Evolutionary conservation across 2,888 invertebrate genomes (phyloP).

Genomic region (Dorcus hopei): DNA sequence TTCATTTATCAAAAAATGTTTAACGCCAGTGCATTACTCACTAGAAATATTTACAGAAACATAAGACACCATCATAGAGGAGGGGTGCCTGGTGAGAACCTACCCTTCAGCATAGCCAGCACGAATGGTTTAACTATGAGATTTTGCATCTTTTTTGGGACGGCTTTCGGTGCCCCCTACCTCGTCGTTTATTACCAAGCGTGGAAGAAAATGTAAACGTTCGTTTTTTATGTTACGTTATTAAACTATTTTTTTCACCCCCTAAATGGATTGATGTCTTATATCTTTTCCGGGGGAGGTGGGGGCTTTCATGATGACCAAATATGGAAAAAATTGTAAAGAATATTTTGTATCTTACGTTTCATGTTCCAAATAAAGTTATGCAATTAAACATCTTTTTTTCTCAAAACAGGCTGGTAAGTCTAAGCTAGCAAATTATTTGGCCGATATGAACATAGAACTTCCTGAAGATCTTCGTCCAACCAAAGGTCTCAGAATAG

Average conservation of each 20-base stretch:
- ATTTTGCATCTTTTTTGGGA: conserved; percentile 8
- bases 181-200: conserved; percentile 13
- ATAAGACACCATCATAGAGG: background rate
- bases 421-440: conserved; percentile 31
- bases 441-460: conserved; percentile 29
- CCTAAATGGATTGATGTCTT: too few species aligned
- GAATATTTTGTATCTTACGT: too few species aligned
- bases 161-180: conserved; percentile 10
- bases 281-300: too few species aligned
- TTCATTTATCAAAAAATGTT: too few species aligned
- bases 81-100: conserved; percentile 6
- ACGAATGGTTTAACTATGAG: conserved; percentile 3
- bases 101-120: conserved; percentile 10
- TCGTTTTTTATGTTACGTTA: too few species aligned
- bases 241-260: background rate
- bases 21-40: too few species aligned
- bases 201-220: conserved; percentile 4
- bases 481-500: conserved; percentile 31
- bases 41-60: too few species aligned
- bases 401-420: conserved; percentile 29
- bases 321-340: too few species aligned
- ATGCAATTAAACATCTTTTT: background rate
- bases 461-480: conserved; percentile 31
- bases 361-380: background rate
- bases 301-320: too few species aligned